Evolutionary conservation across 92 coral and sea anemone genomes (phyloP).

Genomic region (Umimayanthus kanabou): DNA sequence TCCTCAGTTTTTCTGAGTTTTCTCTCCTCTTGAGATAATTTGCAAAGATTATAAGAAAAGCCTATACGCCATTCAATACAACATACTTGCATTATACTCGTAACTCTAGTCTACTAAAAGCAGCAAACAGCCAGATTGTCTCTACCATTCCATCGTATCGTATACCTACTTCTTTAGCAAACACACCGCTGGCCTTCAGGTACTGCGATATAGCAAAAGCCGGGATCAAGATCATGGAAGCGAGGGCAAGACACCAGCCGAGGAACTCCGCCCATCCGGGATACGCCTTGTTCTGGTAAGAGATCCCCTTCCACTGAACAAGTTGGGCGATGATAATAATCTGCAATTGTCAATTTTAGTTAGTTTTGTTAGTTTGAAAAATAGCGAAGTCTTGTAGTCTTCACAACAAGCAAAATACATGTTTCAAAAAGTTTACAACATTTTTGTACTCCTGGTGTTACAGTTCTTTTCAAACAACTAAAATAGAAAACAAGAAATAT

Average conservation of each 20-base stretch:
- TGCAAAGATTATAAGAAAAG: no score
- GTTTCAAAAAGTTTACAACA: no score
- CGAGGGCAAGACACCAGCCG: slow-evolving; percentile 45
- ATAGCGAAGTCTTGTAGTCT: no score
- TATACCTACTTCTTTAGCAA: slow-evolving; percentile 21
- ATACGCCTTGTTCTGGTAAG: slow-evolving; percentile 14
- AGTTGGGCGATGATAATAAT: slow-evolving; percentile 10
- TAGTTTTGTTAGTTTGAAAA: neutral
- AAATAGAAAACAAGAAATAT: no score
- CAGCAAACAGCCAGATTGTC: neutral
- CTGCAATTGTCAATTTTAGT: neutral
- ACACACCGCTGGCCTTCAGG: slow-evolving; percentile 20
- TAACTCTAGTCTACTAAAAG: no score
- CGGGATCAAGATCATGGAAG: slow-evolving; percentile 43
- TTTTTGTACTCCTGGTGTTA: no score
- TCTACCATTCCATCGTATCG: neutral
- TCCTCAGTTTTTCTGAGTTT: no score
- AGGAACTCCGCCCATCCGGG: slow-evolving; percentile 54
- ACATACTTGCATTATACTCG: no score
- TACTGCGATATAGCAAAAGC: slow-evolving; percentile 37
- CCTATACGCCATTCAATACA: no score
- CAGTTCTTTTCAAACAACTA: no score
- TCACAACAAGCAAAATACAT: no score
- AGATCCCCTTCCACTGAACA: slow-evolving; percentile 44
- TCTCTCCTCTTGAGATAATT: no score